Conservation (phyloP, 1,140 invertebrate genomes). For the Lordiphosa collinella region DNA sequence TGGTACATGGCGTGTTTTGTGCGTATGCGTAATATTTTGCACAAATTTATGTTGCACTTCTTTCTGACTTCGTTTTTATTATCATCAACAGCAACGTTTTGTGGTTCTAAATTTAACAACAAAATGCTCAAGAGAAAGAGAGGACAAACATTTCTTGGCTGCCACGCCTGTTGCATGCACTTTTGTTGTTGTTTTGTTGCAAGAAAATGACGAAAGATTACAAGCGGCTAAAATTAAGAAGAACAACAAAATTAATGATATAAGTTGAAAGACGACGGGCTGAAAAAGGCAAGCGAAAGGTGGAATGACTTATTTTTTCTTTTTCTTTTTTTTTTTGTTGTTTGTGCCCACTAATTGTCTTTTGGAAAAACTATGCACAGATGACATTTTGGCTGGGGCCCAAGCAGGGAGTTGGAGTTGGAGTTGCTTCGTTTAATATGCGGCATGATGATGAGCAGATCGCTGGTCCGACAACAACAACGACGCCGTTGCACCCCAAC, state of each 20-base stretch:
- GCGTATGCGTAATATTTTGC: conserved; percentile 72
- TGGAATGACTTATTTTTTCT: conserved; percentile 28
- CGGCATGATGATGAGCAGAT: conserved; percentile 29
- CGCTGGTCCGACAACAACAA: conserved; percentile 37
- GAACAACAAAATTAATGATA: conserved; percentile 54
- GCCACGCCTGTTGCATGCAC: conserved; percentile 3
- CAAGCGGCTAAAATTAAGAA: conserved; percentile 53
- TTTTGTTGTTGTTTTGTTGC: conserved; percentile 11
- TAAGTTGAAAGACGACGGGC: conserved; percentile 19
- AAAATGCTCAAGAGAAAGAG: conserved; percentile 6
- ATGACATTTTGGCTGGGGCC: conserved; percentile 5
- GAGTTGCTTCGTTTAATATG: conserved; percentile 38
- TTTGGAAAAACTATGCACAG: conserved; percentile 8
- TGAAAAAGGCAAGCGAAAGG: conserved; percentile 11
- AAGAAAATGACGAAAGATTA: conserved; percentile 51
- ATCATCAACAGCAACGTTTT: conserved; percentile 41
- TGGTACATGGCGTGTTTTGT: conserved; percentile 38
- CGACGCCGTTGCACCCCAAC: conserved; percentile 59
- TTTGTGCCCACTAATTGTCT: conserved; percentile 8
- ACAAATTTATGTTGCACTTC: conserved; percentile 75
- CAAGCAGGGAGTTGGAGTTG: conserved; percentile 6
- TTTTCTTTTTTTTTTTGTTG: not conserved
- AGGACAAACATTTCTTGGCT: not conserved
- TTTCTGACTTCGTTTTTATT: conserved; percentile 69
- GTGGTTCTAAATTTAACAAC: conserved; percentile 58